Conservation (phyloP, 2,797 vertebrate genomes). For the Staurois parvus region DNA sequence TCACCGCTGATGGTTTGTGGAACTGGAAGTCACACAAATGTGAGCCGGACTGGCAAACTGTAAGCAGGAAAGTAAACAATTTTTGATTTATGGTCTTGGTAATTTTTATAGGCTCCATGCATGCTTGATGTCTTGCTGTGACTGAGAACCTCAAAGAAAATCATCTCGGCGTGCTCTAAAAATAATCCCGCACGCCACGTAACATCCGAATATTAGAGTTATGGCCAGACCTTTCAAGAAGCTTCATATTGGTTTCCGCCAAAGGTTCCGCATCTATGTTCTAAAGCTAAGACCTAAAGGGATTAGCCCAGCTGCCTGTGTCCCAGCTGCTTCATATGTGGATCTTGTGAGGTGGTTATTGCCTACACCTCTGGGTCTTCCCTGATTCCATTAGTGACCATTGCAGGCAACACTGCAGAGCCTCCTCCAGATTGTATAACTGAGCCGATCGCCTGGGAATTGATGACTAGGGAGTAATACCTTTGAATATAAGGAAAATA, state of each 20-base stretch:
- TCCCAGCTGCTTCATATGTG: constrained; percentile 54
- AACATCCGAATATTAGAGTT: constrained; percentile 39
- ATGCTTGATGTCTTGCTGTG: constrained; percentile 35
- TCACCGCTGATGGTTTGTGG: constrained; percentile 8
- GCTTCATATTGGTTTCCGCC: constrained; percentile 11
- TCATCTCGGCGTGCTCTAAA: constrained; percentile 40
- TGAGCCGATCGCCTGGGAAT: constrained; percentile 63
- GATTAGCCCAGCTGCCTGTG: constrained; percentile 61
- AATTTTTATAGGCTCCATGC: constrained; percentile 28
- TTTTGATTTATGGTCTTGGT: constrained; percentile 33
- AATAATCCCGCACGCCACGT: constrained; percentile 39
- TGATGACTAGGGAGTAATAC: constrained; percentile 66
- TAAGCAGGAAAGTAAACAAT: constrained; percentile 13
- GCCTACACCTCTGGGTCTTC: constrained; percentile 63
- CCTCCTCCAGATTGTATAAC: constrained; percentile 46
- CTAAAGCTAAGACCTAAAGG: constrained; percentile 52
- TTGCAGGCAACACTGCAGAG: constrained; percentile 54
- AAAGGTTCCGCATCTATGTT: constrained; percentile 33
- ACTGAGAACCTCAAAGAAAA: constrained; percentile 37
- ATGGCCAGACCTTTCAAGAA: constrained; percentile 18
- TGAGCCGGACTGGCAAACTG: constrained; percentile 11
- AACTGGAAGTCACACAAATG: neutral
- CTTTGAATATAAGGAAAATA: constrained; percentile 67
- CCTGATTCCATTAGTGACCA: constrained; percentile 64
- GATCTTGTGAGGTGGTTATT: constrained; percentile 65